A percentile compares a stretch with the other conserved stretches of the same genome.
Evolutionary conservation across 2,113 vertebrate genomes (phyloP).

Genomic region (Ptychochromis oligacanthus): DNA sequence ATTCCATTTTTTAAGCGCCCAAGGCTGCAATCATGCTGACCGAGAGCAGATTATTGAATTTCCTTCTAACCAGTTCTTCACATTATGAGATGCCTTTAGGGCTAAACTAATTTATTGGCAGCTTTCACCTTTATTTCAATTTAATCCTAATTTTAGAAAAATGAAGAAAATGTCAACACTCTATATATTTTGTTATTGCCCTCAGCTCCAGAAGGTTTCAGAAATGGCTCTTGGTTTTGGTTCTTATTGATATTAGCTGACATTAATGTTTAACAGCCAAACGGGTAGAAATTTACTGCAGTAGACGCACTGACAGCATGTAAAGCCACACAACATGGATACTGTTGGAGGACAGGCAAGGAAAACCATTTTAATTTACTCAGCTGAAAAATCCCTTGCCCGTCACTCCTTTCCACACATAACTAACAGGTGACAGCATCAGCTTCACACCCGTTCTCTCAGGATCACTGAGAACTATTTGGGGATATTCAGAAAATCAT

Average conservation of each 20-base stretch:
- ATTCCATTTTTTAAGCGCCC: not conserved
- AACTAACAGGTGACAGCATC: not conserved
- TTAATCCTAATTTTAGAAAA: conserved; percentile 1
- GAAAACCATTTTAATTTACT: not conserved
- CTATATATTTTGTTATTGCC: not conserved
- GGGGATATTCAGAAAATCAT: not conserved
- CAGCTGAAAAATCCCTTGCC: not conserved
- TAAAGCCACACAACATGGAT: not conserved
- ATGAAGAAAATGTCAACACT: not conserved
- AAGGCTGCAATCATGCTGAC: not conserved
- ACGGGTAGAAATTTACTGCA: not conserved
- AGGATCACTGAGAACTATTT: not conserved
- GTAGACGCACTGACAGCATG: not conserved
- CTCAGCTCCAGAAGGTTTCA: not conserved
- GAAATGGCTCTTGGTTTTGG: not conserved
- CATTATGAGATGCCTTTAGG: not conserved
- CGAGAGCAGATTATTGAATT: not conserved
- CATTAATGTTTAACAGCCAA: not conserved
- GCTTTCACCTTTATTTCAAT: not conserved
- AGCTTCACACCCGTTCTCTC: not conserved
- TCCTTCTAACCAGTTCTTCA: not conserved
- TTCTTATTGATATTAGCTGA: not conserved
- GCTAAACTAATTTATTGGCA: not conserved
- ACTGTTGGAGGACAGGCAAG: not conserved
- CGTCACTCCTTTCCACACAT: not conserved